phyloP scores from a whole-genome alignment of 2,797 vertebrate genomes.

The Aulostomus chinensis region DNA sequence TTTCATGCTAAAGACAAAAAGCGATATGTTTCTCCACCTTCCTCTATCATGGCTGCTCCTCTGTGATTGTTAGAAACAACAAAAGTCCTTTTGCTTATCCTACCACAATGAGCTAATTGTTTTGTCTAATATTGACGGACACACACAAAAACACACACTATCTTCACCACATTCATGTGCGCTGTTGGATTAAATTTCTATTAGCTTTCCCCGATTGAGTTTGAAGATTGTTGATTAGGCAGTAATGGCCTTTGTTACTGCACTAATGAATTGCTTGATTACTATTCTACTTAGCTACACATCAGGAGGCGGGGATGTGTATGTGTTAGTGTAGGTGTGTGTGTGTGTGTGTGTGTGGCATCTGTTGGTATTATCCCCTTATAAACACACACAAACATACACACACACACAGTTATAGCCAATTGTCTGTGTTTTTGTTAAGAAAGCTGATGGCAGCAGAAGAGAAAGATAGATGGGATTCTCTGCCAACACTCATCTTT shows the following conservation, averaged over 20 bases:
- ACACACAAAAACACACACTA: slow-evolving; percentile 9
- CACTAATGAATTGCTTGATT: slow-evolving; percentile 87
- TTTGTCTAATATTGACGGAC: slow-evolving; percentile 42
- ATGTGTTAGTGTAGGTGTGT: slow-evolving; percentile 5
- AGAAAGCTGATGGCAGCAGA: slow-evolving; percentile 60
- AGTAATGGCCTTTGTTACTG: slow-evolving; percentile 85
- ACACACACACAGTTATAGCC: slow-evolving; percentile 48
- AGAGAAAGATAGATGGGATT: slow-evolving; percentile 55
- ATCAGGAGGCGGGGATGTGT: slow-evolving; percentile 46
- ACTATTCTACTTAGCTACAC: slow-evolving; percentile 77
- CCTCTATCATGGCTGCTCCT: slow-evolving; percentile 17
- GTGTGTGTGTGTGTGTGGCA: slow-evolving; percentile 27
- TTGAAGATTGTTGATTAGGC: slow-evolving; percentile 86
- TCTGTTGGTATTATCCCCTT: slow-evolving; percentile 54
- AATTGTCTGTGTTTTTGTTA: slow-evolving; percentile 59
- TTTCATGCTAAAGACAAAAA: no score
- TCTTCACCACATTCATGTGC: slow-evolving; percentile 46
- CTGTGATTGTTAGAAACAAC: slow-evolving; percentile 49
- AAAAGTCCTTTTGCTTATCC: slow-evolving; percentile 51
- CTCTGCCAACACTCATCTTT: slow-evolving; percentile 53
- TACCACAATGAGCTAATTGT: slow-evolving; percentile 58
- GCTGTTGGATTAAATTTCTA: slow-evolving; percentile 77
- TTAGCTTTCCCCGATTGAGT: slow-evolving; percentile 83
- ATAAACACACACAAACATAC: slow-evolving; percentile 43
- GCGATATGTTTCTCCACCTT: no score